Percentiles rank a stretch among this genome's conserved stretches.
Conservation (phyloP, 2,888 invertebrate species). For the Liodrosophila aerea region DNA sequence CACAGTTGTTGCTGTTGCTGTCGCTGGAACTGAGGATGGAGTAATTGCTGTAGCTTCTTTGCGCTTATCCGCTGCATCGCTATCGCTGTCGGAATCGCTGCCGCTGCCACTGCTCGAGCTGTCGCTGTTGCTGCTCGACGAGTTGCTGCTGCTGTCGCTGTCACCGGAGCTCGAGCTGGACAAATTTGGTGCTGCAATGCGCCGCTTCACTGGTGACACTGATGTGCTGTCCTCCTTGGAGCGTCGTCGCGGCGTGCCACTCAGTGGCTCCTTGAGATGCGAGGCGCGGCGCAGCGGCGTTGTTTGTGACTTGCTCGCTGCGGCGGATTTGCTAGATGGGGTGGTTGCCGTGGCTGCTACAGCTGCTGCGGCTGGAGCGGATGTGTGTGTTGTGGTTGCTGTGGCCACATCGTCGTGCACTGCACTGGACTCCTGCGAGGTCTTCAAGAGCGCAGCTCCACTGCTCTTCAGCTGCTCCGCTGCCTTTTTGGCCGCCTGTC, state of each 20-base stretch:
- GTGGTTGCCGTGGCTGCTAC: conserved; percentile 12
- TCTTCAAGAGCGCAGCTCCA: conserved; percentile 85
- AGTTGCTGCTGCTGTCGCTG: conserved; percentile 69
- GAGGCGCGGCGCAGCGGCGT: conserved; percentile 66
- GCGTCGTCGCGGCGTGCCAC: conserved; percentile 54
- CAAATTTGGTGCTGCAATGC: conserved; percentile 65
- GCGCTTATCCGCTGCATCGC: conserved; percentile 40
- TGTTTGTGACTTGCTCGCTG: conserved; percentile 34
- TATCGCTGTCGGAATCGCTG: conserved; percentile 63
- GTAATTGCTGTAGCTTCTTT: conserved; percentile 17
- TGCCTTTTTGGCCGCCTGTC: conserved; percentile 95
- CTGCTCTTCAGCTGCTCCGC: conserved; percentile 94
- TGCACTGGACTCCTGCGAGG: conserved; percentile 44
- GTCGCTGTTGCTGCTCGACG: conserved; percentile 66
- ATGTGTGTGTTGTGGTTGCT: not conserved
- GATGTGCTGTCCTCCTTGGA: conserved; percentile 63
- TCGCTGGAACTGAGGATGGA: conserved; percentile 1
- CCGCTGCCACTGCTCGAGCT: conserved; percentile 68
- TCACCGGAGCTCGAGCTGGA: conserved; percentile 77
- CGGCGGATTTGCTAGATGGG: conserved; percentile 18
- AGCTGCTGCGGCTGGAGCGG: not conserved
- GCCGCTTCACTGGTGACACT: conserved; percentile 52
- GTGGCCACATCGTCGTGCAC: conserved; percentile 27
- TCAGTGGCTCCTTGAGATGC: conserved; percentile 40
- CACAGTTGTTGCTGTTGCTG: conserved; percentile 37